Evolutionary conservation across 2,113 vertebrate species (phyloP), one percentile per base, ranked within the genome.

Genomic region (Pachyramphus minor): DNA sequence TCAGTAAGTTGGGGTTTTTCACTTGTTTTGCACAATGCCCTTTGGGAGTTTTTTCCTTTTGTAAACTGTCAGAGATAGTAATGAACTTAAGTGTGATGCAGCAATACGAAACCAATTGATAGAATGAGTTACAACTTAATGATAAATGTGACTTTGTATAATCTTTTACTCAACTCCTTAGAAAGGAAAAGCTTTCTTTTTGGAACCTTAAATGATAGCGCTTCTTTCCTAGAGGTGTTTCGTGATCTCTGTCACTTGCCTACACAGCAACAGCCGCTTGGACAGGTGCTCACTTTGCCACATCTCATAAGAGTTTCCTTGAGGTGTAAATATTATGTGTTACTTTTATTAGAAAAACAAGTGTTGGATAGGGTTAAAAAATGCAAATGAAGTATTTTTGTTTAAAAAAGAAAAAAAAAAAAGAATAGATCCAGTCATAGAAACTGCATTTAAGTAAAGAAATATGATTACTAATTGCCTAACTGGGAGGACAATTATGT

Each of bases 1-100:
- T 97, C 99, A 99, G 99, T 99, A 98, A 98, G 98, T 97, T 92
- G 30, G 19, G 9, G 10, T 23, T 89, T 89, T 53, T 60, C 53
- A 63, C 12, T 55, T 85, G 23, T 11, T 84, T 75, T 76, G 42
- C 27, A 3, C 1, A 0, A 22, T 76, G 37, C 9, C 44, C 22
- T 76, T 68, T 21, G 69, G 44, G 44, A 6, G 67, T 55, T 60
- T 52, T 78, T 91, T 77, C 11, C n/a, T 41, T 84, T 64, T 76
- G 20, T 89, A 73, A 83, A 76, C 25, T 27, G 5, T 59, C 66
- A 67, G 44, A 28, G 11, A 77, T 39, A 42, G 31, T 73, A 63
- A 23, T 33, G n/a, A 88, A n/a, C 2, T 0, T 45, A 81, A 47
- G 20, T 33, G 10, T 63, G 23, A 42, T 50, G 14, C 25, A 62